Percentiles rank a stretch among this genome's conserved stretches.
phyloP scores from a whole-genome alignment of 2,888 invertebrate genomes.

The Prenolepis imparis region DNA sequence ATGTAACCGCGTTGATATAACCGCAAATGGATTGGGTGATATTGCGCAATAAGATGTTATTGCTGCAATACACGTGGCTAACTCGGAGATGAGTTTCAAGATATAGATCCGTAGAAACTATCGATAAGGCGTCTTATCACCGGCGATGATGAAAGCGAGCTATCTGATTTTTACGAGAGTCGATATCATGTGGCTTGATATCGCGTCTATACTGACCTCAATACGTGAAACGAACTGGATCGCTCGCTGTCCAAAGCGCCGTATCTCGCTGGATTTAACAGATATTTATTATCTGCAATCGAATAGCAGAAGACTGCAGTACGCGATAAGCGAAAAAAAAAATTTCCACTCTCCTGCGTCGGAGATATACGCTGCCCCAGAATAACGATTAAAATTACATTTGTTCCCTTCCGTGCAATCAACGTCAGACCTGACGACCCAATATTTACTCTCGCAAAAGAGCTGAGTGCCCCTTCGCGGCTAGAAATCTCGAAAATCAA shows the following conservation, averaged over 20 bases:
- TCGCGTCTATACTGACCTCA: slow-evolving; percentile 65
- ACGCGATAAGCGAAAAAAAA: slow-evolving; percentile 32
- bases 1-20: slow-evolving; percentile 17
- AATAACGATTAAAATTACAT: slow-evolving; percentile 75
- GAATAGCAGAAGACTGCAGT: slow-evolving; percentile 3
- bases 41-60: slow-evolving; percentile 37
- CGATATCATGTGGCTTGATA: slow-evolving; percentile 59
- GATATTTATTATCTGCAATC: slow-evolving; percentile 43
- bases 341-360: slow-evolving; percentile 39
- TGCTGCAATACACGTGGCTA: slow-evolving; percentile 10
- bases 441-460: slow-evolving; percentile 72
- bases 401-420: slow-evolving; percentile 76
- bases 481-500: slow-evolving; percentile 75
- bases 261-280: slow-evolving; percentile 32
- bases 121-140: slow-evolving; percentile 37
- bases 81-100: slow-evolving; percentile 36
- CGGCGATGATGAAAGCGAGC: slow-evolving; percentile 54
- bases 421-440: slow-evolving; percentile 75
- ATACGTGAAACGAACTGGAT: slow-evolving; percentile 49
- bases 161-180: slow-evolving; percentile 64
- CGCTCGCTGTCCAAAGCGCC: neutral
- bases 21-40: slow-evolving; percentile 28
- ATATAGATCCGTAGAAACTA: slow-evolving; percentile 60
- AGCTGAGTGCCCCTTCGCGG: slow-evolving; percentile 71
- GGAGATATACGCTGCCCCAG: slow-evolving; percentile 43